Conservation (phyloP, 2,113 vertebrate genomes). For the Leptodactylus fuscus region DNA sequence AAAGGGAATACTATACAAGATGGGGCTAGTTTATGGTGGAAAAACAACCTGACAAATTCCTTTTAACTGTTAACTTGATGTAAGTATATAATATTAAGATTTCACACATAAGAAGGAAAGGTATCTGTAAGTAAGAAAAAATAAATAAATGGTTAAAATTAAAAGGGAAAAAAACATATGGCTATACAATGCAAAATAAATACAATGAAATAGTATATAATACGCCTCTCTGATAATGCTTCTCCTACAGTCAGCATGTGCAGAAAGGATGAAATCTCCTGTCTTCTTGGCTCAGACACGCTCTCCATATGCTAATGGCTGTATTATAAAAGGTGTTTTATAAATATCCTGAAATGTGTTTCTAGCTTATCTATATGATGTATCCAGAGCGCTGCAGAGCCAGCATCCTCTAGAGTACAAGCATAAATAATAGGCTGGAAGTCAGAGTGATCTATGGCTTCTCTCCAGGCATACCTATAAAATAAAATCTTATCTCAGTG, state of each 20-base stretch:
- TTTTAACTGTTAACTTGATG: no score
- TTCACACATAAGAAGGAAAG: no score
- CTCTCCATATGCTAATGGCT: background rate
- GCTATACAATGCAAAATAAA: no score
- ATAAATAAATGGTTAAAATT: no score
- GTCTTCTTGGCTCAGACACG: background rate
- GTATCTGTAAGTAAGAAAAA: no score
- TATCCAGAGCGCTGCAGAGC: background rate
- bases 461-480: background rate
- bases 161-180: no score
- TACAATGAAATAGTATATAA: background rate
- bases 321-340: background rate
- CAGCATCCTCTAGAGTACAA: constrained; percentile 5
- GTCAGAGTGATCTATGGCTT: background rate
- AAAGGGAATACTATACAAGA: no score
- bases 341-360: background rate
- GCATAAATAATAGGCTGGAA: background rate
- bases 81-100: no score
- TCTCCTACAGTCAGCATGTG: background rate
- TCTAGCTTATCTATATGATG: constrained; percentile 6
- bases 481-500: background rate
- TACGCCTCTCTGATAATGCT: background rate
- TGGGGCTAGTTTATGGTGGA: no score
- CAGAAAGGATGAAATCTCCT: background rate
- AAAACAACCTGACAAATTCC: no score